These are phyloP conservation scores for Mola mola DNA, from an alignment of 2,113 vertebrate genomes.

Conservation along the genomic window DNA sequence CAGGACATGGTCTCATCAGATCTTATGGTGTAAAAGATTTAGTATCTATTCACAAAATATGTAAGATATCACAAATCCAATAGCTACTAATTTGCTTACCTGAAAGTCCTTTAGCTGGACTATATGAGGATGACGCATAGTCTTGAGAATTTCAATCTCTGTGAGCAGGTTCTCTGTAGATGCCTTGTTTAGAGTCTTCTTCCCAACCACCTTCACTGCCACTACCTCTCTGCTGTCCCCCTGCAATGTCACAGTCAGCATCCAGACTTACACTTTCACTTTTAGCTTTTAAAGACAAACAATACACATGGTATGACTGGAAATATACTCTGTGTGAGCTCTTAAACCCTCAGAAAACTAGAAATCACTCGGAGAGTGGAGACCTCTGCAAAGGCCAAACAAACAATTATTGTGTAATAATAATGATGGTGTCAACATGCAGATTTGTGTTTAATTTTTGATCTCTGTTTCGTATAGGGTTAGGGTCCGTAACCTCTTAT, in stretches of 20 bases:
- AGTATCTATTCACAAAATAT: not conserved
- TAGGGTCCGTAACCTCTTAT: too few species aligned
- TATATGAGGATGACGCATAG: constrained; percentile 90
- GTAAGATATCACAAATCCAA: not conserved
- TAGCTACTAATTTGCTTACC: constrained; percentile 72
- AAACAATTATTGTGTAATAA: too few species aligned
- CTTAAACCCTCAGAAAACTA: too few species aligned
- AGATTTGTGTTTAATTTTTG: too few species aligned
- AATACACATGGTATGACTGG: not conserved
- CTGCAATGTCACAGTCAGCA: constrained; percentile 66
- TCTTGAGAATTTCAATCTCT: constrained; percentile 96
- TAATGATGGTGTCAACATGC: too few species aligned
- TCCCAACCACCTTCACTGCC: constrained; percentile 94
- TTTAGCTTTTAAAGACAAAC: not conserved
- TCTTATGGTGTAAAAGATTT: too few species aligned
- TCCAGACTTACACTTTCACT: not conserved
- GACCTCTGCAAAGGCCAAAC: too few species aligned
- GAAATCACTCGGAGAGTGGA: too few species aligned
- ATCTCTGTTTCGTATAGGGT: too few species aligned
- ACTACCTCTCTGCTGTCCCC: constrained; percentile 90
- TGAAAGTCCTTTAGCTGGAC: constrained; percentile 97
- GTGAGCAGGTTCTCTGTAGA: constrained; percentile 95
- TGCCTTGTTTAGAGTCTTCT: constrained; percentile 91
- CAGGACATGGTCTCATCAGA: too few species aligned
- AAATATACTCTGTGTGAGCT: too few species aligned